Percentiles rank a stretch among this genome's conserved stretches.
Conservation (phyloP, 2,797 vertebrate species). For the Columba guinea region DNA sequence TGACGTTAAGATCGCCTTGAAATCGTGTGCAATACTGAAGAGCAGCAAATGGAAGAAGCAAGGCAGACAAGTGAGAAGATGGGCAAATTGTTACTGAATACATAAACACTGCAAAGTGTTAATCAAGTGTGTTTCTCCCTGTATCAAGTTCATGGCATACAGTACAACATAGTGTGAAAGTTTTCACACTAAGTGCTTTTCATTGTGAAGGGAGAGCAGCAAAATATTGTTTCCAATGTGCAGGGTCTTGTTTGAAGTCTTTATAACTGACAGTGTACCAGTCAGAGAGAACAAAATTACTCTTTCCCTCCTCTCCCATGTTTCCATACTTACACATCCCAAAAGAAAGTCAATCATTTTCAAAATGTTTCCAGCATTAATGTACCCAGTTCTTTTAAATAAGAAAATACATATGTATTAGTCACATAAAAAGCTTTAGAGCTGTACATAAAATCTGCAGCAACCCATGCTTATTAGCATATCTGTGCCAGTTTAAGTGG, state of each 20-base stretch:
- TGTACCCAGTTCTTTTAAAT: not conserved
- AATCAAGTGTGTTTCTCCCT: not conserved
- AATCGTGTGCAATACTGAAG: not conserved
- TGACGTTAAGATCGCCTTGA: not conserved
- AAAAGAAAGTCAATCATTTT: not conserved
- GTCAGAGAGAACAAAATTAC: not conserved
- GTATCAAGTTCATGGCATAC: not conserved
- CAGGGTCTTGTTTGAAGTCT: not conserved
- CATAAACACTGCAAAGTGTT: not conserved
- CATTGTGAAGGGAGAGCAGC: not conserved
- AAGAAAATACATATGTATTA: conserved; percentile 31
- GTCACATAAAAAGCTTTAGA: not conserved
- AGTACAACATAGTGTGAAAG: not conserved
- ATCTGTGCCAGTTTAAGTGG: not conserved
- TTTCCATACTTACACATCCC: not conserved
- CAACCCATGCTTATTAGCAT: not conserved
- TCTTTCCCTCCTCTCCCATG: not conserved
- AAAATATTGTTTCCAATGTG: not conserved
- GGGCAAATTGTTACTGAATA: not conserved
- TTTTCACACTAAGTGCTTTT: not conserved
- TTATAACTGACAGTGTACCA: not conserved
- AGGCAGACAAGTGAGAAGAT: not conserved
- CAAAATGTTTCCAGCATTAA: not conserved
- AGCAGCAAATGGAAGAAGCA: not conserved
- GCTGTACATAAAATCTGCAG: not conserved